Conservation (phyloP, 2,888 invertebrate genomes). For the Biston betularia region DNA sequence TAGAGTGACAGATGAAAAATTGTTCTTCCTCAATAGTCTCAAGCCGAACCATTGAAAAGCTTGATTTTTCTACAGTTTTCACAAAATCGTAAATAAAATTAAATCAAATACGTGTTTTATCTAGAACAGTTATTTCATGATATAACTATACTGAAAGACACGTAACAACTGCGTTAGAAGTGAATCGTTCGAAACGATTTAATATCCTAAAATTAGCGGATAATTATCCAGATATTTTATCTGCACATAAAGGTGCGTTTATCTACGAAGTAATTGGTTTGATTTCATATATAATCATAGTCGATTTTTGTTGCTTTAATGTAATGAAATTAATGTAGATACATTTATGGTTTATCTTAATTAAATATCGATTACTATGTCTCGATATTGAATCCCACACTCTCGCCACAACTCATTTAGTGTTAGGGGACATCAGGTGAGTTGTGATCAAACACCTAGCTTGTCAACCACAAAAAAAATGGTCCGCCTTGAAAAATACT, state of each 20-base stretch:
- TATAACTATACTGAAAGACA: constrained; percentile 22
- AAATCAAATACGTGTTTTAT: neutral
- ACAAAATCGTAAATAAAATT: neutral
- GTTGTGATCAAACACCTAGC: no score
- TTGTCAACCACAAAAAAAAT: no score
- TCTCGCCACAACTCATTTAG: no score
- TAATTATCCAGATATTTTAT: constrained; percentile 17
- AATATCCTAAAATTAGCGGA: constrained; percentile 21
- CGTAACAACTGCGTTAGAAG: constrained; percentile 4
- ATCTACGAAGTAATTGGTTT: constrained; percentile 14
- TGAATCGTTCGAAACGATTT: constrained; percentile 15
- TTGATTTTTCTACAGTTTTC: neutral
- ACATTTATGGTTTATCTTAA: no score
- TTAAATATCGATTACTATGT: no score
- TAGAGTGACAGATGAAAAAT: constrained; percentile 17
- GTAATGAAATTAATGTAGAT: neutral
- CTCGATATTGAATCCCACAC: no score
- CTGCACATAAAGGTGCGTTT: constrained; percentile 15
- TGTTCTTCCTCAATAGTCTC: constrained; percentile 25
- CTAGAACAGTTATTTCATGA: constrained; percentile 17
- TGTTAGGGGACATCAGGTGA: no score
- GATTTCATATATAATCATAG: constrained; percentile 20
- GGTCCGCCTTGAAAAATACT: no score
- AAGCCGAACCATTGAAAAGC: constrained; percentile 22
- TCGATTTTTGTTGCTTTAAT: neutral